Conservation (phyloP, 2,888 invertebrate genomes). For the Cremastobaeus sp. region DNA sequence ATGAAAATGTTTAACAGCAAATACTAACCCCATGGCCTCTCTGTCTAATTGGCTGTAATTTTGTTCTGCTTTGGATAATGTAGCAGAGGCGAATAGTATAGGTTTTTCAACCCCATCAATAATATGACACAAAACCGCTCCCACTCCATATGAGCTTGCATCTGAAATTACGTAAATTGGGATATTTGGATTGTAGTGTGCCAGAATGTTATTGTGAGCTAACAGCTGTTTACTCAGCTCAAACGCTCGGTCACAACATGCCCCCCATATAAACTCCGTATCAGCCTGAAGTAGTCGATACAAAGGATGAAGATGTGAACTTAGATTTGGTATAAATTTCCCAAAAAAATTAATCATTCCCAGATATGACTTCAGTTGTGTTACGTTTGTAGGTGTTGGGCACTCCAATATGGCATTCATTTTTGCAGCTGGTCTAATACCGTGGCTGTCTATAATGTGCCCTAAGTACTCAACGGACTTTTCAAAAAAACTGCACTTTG, state of each 20-base stretch:
- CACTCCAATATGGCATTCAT: constrained; percentile 19
- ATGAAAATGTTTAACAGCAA: constrained; percentile 64
- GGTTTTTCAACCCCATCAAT: constrained; percentile 60
- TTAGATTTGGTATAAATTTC: constrained; percentile 62
- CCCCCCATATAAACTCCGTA: constrained; percentile 2
- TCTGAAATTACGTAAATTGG: constrained; percentile 66
- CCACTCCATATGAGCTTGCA: constrained; percentile 71
- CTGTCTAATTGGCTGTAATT: constrained; percentile 65
- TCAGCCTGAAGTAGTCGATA: constrained; percentile 18
- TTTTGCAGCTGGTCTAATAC: constrained; percentile 35
- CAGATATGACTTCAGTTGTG: constrained; percentile 65
- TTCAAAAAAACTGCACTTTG: constrained; percentile 21
- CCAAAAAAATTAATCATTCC: constrained; percentile 70
- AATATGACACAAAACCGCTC: constrained; percentile 64
- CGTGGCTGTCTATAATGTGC: constrained; percentile 11
- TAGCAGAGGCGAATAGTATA: constrained; percentile 60
- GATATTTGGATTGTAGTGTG: constrained; percentile 56
- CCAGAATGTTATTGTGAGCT: constrained; percentile 53
- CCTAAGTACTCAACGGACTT: constrained; percentile 24
- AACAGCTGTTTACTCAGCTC: constrained; percentile 64
- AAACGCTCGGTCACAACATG: constrained; percentile 22
- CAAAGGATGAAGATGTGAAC: constrained; percentile 30
- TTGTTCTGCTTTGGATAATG: constrained; percentile 55
- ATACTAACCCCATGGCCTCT: constrained; percentile 65
- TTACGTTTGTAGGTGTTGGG: constrained; percentile 53